phyloP scores from a whole-genome alignment of 1,140 invertebrate species.

The Chionoecetes opilio region DNA sequence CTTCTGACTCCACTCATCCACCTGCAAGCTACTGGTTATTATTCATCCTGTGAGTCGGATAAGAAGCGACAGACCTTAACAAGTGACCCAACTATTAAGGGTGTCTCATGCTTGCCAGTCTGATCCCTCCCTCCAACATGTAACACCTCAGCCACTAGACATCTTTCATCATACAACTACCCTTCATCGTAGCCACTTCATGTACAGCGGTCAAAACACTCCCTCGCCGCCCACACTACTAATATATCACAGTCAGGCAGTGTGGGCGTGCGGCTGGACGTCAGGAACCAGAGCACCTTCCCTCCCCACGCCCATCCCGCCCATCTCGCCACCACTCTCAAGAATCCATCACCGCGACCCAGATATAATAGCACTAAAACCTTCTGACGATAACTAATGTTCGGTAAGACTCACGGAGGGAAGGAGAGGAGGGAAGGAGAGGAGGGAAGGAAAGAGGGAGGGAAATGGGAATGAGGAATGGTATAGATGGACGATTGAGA shows the following conservation, averaged over 20 bases:
- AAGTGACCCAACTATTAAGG: too few relatives aligned
- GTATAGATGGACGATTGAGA: not conserved
- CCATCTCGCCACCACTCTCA: not conserved
- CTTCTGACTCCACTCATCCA: too few relatives aligned
- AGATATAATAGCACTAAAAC: slow-evolving; percentile 11
- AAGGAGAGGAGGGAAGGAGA: not conserved
- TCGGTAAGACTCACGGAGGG: not conserved
- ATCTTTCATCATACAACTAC: too few relatives aligned
- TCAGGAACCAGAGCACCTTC: not conserved
- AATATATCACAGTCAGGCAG: too few relatives aligned
- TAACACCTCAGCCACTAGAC: too few relatives aligned
- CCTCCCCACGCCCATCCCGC: not conserved
- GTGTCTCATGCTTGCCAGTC: too few relatives aligned
- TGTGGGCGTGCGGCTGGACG: not conserved
- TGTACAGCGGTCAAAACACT: too few relatives aligned
- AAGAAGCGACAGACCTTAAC: too few relatives aligned
- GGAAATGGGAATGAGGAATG: not conserved
- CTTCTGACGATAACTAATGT: not conserved
- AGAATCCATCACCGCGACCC: slow-evolving; percentile 16
- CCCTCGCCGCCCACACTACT: not conserved
- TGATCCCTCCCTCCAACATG: too few relatives aligned
- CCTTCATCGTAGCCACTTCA: too few relatives aligned
- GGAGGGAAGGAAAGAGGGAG: not conserved
- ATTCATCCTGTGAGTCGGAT: too few relatives aligned
- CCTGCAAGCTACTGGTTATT: too few relatives aligned